These are phyloP conservation scores for Mimas tiliae DNA, from an alignment of 2,888 invertebrate genomes.

Conservation along the genomic window DNA sequence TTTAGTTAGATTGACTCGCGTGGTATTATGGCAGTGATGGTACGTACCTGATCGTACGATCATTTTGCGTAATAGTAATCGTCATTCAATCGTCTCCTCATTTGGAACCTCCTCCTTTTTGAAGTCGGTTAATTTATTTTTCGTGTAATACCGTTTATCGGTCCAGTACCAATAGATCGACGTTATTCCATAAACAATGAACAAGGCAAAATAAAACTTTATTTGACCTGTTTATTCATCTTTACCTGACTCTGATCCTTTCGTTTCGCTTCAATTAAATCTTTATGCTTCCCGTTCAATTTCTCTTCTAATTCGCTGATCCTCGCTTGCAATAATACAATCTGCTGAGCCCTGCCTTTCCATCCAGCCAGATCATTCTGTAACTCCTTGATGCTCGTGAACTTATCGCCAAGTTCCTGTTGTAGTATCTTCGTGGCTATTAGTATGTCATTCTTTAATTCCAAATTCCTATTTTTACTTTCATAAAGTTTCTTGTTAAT, in stretches of 20 bases:
- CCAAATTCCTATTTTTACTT: slow-evolving; percentile 87
- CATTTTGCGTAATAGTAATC: too few species aligned
- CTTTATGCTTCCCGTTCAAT: slow-evolving; percentile 73
- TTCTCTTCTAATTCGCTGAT: slow-evolving; percentile 87
- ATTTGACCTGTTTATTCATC: background rate
- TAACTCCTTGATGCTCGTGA: slow-evolving; percentile 86
- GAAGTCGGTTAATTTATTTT: too few species aligned
- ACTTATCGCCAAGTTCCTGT: slow-evolving; percentile 90
- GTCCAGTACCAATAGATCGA: too few species aligned
- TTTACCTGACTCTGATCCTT: slow-evolving; percentile 66
- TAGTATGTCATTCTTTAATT: slow-evolving; percentile 89
- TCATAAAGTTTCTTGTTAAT: slow-evolving; percentile 88
- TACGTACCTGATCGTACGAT: too few species aligned
- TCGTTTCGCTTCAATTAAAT: slow-evolving; percentile 55
- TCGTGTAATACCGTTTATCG: too few species aligned
- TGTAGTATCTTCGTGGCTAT: slow-evolving; percentile 89
- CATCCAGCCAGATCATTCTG: slow-evolving; percentile 86
- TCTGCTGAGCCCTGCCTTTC: slow-evolving; percentile 92
- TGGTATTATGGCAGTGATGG: too few species aligned
- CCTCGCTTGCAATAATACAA: slow-evolving; percentile 88
- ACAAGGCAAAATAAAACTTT: too few species aligned
- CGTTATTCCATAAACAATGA: too few species aligned
- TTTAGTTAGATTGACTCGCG: too few species aligned
- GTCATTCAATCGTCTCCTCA: too few species aligned
- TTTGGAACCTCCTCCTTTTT: too few species aligned